phyloP scores from a whole-genome alignment of 2,113 vertebrate genomes.

The Neogale vison region DNA sequence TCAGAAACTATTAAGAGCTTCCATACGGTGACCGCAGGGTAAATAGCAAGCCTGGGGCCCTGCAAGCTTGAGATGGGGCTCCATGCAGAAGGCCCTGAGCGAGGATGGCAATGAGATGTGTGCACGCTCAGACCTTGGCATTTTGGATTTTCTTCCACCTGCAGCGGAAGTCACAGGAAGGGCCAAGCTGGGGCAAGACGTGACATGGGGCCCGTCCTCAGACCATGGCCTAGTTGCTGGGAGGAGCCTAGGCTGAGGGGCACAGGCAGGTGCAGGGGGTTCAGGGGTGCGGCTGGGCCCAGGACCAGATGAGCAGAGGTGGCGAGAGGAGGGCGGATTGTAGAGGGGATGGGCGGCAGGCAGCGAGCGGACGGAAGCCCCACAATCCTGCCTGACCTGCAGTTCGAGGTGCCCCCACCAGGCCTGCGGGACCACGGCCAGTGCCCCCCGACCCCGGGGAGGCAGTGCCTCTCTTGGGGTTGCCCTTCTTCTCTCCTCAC shows the following conservation, averaged over 20 bases:
- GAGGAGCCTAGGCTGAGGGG: neutral
- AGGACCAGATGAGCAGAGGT: neutral
- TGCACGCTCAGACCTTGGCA: neutral
- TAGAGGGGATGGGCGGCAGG: neutral
- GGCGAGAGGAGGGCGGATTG: accelerated
- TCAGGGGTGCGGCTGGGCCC: neutral
- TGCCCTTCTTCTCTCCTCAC: neutral
- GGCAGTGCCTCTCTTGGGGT: neutral
- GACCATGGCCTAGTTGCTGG: neutral
- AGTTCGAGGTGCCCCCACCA: neutral
- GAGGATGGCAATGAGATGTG: neutral
- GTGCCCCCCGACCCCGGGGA: neutral
- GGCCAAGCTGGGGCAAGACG: accelerated
- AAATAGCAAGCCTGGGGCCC: neutral
- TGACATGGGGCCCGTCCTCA: accelerated
- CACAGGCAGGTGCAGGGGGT: too few species aligned
- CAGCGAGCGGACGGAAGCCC: neutral
- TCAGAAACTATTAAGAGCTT: neutral
- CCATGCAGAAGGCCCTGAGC: neutral
- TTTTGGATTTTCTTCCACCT: neutral
- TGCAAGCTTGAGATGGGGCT: accelerated
- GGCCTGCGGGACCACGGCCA: accelerated
- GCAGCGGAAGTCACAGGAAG: neutral
- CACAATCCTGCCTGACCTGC: neutral
- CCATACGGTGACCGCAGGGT: neutral